Evolutionary conservation across 2,797 vertebrate genomes (phyloP), one percentile per base, ranked within the genome.

Genomic region (Sitta carolinensis): DNA sequence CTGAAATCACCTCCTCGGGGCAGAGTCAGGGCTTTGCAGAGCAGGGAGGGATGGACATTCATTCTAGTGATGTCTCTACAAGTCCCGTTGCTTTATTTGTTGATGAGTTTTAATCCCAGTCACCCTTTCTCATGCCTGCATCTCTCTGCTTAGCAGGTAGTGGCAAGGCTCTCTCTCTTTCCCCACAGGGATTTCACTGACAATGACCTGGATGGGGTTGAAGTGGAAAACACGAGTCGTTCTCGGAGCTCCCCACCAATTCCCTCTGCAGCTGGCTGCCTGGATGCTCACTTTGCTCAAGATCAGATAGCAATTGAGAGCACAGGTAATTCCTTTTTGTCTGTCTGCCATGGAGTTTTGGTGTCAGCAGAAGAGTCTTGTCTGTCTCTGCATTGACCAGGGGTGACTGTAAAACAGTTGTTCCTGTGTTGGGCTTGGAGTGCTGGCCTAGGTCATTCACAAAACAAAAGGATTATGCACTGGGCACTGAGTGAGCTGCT

Each of bases 181-280:
- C 45, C 51, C 36, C 58, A 40, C 96, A 99, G 99, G 96, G 99
- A 99, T 75, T 98, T 98, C 52, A 88, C 96, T 0, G 99, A 99
- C 61, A 99, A 98, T 54, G 98, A 99, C n/a, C 97, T 98, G 87
- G 98, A 99, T 5, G 94, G 97, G 6, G 98, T 96, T 2, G 99
- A 99, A 73, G 96, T 98, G 7, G 99, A 99, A 11, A 98, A 96
- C 55, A 82, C 97, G 10, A 94, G 96, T 93, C 98, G 95, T 42
- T 93, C 98, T 7, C 97, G 97, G 25, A 94, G 95, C 83, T 97
- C 97, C 22, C 97, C 98, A 5, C 97, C 97, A 5, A 97, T 97
- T 59, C 95, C 98, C 38, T 92, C 98, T 30, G 84, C 96, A n/a
- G 34, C 97, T 5, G 77, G 93, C 55, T 97, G 98, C 95, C 97